Evolutionary conservation across 2,888 invertebrate species (phyloP).

Genomic region (Heliconius charithonia): DNA sequence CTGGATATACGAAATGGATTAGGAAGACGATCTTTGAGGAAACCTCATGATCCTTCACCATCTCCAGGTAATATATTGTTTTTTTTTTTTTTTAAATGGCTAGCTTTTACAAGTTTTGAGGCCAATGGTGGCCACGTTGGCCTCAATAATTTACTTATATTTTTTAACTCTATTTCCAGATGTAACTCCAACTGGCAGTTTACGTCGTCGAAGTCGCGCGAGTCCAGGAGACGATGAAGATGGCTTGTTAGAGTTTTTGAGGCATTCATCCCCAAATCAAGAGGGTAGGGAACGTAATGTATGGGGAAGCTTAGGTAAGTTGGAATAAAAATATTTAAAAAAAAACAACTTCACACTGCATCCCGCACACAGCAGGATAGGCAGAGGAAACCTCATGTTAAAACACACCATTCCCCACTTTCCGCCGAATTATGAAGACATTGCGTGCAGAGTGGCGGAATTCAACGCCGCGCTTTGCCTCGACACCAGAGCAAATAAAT

Average conservation of each 20-base stretch:
- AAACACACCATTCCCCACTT: too few relatives aligned
- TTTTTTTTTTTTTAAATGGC: background rate
- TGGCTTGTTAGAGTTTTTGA: slow-evolving; percentile 92
- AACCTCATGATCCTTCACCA: slow-evolving; percentile 69
- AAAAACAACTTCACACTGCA: too few relatives aligned
- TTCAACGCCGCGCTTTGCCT: too few relatives aligned
- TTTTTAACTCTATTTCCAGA: slow-evolving; percentile 74
- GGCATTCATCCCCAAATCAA: slow-evolving; percentile 87
- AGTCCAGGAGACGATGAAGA: slow-evolving; percentile 93
- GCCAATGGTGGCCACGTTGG: too few relatives aligned
- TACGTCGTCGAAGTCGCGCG: slow-evolving; percentile 91
- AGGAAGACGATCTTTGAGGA: slow-evolving; percentile 76
- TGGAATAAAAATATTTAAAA: too few relatives aligned
- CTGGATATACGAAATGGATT: slow-evolving; percentile 88
- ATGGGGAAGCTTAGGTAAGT: slow-evolving; percentile 91
- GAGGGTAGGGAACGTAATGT: slow-evolving; percentile 90
- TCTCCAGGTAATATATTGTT: slow-evolving; percentile 64
- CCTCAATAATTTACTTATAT: too few relatives aligned
- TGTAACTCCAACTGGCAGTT: slow-evolving; percentile 94
- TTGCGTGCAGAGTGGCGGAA: too few relatives aligned
- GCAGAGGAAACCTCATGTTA: too few relatives aligned
- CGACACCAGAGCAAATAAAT: too few relatives aligned
- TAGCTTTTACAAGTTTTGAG: too few relatives aligned
- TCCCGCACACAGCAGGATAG: too few relatives aligned
- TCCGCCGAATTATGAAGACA: too few relatives aligned